Percentiles rank a stretch among this genome's conserved stretches.
phyloP scores from a whole-genome alignment of 2,888 invertebrate species.

The Spialia ferax region DNA sequence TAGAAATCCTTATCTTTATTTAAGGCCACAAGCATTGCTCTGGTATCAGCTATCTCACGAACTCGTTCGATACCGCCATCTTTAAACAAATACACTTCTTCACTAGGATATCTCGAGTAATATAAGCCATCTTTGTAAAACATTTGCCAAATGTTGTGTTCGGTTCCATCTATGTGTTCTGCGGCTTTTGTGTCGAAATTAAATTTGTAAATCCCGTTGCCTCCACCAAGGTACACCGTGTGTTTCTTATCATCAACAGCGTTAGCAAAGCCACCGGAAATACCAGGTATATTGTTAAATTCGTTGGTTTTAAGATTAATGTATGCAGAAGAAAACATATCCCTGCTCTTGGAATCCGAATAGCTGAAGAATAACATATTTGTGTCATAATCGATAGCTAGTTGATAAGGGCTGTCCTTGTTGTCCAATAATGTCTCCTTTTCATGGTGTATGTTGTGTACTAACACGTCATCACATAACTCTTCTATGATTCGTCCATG shows the following conservation, averaged over 20 bases:
- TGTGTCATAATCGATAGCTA: conserved; percentile 67
- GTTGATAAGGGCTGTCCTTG: conserved; percentile 63
- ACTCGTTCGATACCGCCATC: conserved; percentile 44
- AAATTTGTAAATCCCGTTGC: conserved; percentile 64
- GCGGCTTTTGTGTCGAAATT: conserved; percentile 58
- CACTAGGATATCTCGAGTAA: conserved; percentile 60
- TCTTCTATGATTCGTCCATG: conserved; percentile 43
- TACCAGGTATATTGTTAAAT: conserved; percentile 56
- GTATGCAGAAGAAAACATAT: conserved; percentile 58
- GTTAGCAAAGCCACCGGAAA: conserved; percentile 64
- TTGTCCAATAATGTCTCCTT: conserved; percentile 54
- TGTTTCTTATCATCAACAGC: conserved; percentile 59
- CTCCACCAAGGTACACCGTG: conserved; percentile 67
- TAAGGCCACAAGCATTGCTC: conserved; percentile 48
- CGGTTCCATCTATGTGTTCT: conserved; percentile 50
- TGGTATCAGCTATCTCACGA: conserved; percentile 46
- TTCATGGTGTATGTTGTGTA: conserved; percentile 48
- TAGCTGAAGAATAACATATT: conserved; percentile 70
- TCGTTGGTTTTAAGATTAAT: conserved; percentile 63
- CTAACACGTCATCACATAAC: conserved; percentile 48
- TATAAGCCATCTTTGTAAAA: conserved; percentile 68
- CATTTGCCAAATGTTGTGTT: conserved; percentile 70
- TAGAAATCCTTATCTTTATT: conserved; percentile 50
- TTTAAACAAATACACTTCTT: conserved; percentile 46
- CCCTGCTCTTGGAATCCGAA: conserved; percentile 43